Evolutionary conservation across 2,113 vertebrate genomes (phyloP), one percentile per base, ranked within the genome.

Genomic region (Cepphus grylle): DNA sequence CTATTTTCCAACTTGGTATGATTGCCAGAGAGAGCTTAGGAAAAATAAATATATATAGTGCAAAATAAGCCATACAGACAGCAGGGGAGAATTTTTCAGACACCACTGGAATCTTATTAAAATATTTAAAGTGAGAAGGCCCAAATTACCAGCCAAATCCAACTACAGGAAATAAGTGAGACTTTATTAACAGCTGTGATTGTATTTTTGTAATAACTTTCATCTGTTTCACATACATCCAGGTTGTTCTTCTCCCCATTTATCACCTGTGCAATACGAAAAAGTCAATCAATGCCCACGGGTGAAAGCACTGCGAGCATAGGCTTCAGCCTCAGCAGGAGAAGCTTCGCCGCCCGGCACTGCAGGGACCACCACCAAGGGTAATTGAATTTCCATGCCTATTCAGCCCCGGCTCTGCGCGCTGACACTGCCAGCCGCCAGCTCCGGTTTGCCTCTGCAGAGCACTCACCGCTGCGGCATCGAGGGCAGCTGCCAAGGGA

Each of bases 351-450:
- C 0, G 2, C 3, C 23, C 0, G 1, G 86, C 61, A 2, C 92
- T 94, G 96, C 86, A 81, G 95, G 95, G 95, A 95, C 80, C 47
- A 50, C 85, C 82, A 72, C 80, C 72, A 13, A 32, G 95, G 90
- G 94, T 84, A 96, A 96, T 91, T 76, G 77, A 49, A 97, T 96
- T 97, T 95, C 69, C 94, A 58, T 0, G 72, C 77, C 65, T 78
- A 6, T 95, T 94, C 18, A 71, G 32, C 19, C 81, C 59, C 2
- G 1, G 56, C 6, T 61, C 20, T 42, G 59, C 2, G 1, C 0
- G 2, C 63, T 55, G 88, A 6, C 69, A 9, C 36, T 6, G 92
- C 72, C 93, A 30, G 82, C 7, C 43, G 7, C 78, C 74, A 9
- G 82, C 76, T 38, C 71, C 1, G 0, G 9, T 4, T 27, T 5